phyloP scores from a whole-genome alignment of 2,888 invertebrate genomes.

The Ichneumoninae sp. region DNA sequence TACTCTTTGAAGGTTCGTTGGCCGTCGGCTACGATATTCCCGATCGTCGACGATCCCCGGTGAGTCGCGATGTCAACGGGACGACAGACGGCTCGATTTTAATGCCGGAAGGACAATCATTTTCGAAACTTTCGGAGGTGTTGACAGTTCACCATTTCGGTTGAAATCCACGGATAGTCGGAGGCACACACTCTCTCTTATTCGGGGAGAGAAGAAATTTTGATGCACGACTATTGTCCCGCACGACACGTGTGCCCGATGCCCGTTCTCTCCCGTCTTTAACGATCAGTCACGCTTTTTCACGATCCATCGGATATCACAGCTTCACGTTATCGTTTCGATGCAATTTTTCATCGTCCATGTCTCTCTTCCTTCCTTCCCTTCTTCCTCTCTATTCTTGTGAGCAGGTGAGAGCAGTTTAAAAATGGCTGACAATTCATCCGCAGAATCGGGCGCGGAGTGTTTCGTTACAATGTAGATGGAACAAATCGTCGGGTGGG shows the following conservation, averaged over 20 bases:
- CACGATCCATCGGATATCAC: slow-evolving; percentile 70
- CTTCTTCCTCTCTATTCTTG: slow-evolving; percentile 71
- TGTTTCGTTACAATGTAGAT: background rate
- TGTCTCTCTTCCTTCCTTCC: slow-evolving; percentile 56
- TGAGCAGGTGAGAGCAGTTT: slow-evolving; percentile 80
- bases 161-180: slow-evolving; percentile 38
- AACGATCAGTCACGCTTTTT: slow-evolving; percentile 61
- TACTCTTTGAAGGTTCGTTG: slow-evolving; percentile 51
- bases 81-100: slow-evolving; percentile 21
- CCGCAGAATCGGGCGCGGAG: slow-evolving; percentile 67
- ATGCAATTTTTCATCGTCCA: slow-evolving; percentile 69
- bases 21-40: slow-evolving; percentile 22
- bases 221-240: background rate
- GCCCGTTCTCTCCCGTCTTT: slow-evolving; percentile 14
- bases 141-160: slow-evolving; percentile 81
- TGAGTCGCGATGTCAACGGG: slow-evolving; percentile 58
- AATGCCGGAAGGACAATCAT: slow-evolving; percentile 70
- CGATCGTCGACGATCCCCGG: slow-evolving; percentile 23
- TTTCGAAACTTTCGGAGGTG: slow-evolving; percentile 71
- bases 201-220: background rate
- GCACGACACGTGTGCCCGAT: background rate
- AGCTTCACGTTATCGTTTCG: slow-evolving; percentile 72
- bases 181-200: background rate
- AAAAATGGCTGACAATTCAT: slow-evolving; percentile 80
- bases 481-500: background rate